Evolutionary conservation across 1,140 invertebrate species (phyloP).

Genomic region (Drosophila ficusphila): DNA sequence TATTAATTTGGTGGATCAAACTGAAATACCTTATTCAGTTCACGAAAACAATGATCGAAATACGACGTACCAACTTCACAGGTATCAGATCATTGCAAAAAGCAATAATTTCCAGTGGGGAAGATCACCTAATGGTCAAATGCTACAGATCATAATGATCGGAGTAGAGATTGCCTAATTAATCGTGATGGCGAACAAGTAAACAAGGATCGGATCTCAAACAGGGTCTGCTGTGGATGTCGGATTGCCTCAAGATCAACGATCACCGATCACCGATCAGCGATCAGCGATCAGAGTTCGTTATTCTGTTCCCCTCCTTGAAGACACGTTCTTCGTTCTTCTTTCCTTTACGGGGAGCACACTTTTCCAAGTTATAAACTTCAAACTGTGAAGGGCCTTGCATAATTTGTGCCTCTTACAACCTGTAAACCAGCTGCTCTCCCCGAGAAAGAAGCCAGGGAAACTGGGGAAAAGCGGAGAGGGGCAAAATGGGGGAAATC

Average conservation of each 20-base stretch:
- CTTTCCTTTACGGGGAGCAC: slow-evolving; percentile 1
- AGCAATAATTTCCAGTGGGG: background rate
- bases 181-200: slow-evolving; percentile 5
- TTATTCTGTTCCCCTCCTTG: background rate
- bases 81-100: background rate
- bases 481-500: slow-evolving; percentile 6
- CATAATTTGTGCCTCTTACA: slow-evolving; percentile 48
- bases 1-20: background rate
- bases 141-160: background rate
- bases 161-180: slow-evolving; percentile 10
- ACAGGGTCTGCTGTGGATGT: background rate
- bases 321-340: slow-evolving; percentile 8
- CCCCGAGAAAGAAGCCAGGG: background rate
- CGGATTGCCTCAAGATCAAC: slow-evolving; percentile 1
- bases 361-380: slow-evolving; percentile 24
- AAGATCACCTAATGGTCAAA: background rate
- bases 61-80: background rate
- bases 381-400: slow-evolving; percentile 39
- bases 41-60: background rate
- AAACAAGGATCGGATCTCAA: background rate
- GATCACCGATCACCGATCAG: slow-evolving; percentile 7
- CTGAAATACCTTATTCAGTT: too few relatives aligned
- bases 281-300: slow-evolving; percentile 1
- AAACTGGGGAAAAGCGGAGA: background rate
- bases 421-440: slow-evolving; percentile 32